A percentile compares a stretch with the other conserved stretches of the same genome.
Evolutionary conservation across 2,797 vertebrate species (phyloP).

Genomic region (Gephyroberyx darwinii): DNA sequence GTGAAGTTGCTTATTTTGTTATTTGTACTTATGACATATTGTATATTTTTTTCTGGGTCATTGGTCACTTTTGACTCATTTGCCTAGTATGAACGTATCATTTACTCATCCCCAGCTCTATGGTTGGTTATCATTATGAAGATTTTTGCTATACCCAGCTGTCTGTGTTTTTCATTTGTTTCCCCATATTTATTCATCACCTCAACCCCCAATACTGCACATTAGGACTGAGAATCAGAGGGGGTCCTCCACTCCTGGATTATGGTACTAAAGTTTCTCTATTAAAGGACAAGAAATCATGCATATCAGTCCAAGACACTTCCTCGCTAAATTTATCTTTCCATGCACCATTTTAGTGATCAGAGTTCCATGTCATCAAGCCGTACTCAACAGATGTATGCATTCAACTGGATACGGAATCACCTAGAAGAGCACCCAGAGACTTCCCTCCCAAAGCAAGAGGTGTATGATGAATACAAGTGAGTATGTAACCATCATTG

Average conservation of each 20-base stretch:
- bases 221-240: slow-evolving; percentile 86
- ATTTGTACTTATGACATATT: background rate
- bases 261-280: slow-evolving; percentile 84
- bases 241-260: slow-evolving; percentile 83
- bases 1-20: background rate
- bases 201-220: slow-evolving; percentile 81
- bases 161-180: slow-evolving; percentile 84
- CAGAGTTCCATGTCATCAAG: slow-evolving; percentile 97
- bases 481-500: slow-evolving; percentile 77
- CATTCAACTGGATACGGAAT: slow-evolving; percentile 99
- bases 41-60: slow-evolving; percentile 4
- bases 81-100: slow-evolving; percentile 30
- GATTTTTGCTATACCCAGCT: slow-evolving; percentile 78
- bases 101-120: slow-evolving; percentile 49
- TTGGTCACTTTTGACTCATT: slow-evolving; percentile 24
- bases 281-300: slow-evolving; percentile 72
- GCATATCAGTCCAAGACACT: slow-evolving; percentile 45
- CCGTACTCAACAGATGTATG: slow-evolving; percentile 97
- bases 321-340: slow-evolving; percentile 49
- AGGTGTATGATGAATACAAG: slow-evolving; percentile 99
- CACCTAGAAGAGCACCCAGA: slow-evolving; percentile 98
- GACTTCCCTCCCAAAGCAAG: slow-evolving; percentile 98
- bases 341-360: slow-evolving; percentile 81
- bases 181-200: slow-evolving; percentile 83
- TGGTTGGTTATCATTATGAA: slow-evolving; percentile 63